Evolutionary conservation across 2,113 vertebrate genomes (phyloP), one percentile per base, ranked within the genome.

Genomic region (Procavia capensis): DNA sequence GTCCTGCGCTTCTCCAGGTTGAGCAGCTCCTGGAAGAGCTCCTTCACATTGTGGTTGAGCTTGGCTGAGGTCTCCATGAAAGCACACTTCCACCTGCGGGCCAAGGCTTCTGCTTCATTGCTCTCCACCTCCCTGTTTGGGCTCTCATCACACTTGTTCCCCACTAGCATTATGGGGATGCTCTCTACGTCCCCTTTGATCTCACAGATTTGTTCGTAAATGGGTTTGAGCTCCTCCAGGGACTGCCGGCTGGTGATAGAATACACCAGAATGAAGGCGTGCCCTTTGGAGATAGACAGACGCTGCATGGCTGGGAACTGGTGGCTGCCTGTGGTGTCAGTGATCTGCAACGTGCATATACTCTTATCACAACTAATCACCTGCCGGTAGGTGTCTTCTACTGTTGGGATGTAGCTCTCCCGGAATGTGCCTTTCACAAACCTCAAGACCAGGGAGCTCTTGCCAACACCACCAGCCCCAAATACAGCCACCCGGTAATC

Each of bases 351-450:
- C 19, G 99, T 99, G 91, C 99, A 99, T 94, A 99, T 99, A 96
- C 99, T 99, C 87, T 99, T 99, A 95, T 99, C 99, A 20, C 99
- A 99, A 97, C 99, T 99, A 97, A 99, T 99, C 96, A 99, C 99
- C 96, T 99, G 99, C 3, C 99, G 98, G 96, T 99, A 99, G 88
- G 99, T 99, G 96, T 99, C 99, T 97, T 99, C 99, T 90, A 99
- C 98, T 0, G 99, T 99, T 17, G 99, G 99, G 74, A 99, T 98
- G 94, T 99, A 99, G 97, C 98, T 99, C 95, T 99, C 99, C 57
- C 99, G 98, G 97, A 99, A 99, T 9, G 99, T 99, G 84, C 99
- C 99, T 63, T 99, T 99, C 88, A 99, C 99, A 92, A 99, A 99
- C 61, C 99, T 95, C 96, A 99, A 45, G 8, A 99, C 99, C 78